These are phyloP conservation scores for Bufo bufo DNA, from an alignment of 2,113 vertebrate species.

Conservation along the genomic window DNA sequence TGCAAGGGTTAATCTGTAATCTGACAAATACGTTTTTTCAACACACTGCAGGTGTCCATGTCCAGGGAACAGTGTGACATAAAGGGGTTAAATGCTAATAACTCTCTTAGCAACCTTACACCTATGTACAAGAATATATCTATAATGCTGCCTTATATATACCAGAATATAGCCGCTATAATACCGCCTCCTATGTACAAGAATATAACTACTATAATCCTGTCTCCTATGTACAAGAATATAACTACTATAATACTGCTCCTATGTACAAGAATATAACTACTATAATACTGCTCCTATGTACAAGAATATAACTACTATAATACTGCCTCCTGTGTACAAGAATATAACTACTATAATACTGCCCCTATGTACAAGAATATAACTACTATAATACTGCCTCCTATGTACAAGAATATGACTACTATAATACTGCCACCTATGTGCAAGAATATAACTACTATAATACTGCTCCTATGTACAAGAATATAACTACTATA, in stretches of 20 bases:
- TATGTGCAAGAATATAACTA: no score
- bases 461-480: neutral
- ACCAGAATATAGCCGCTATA: neutral
- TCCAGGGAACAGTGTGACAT: neutral
- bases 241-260: neutral
- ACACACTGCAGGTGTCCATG: neutral
- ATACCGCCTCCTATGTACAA: neutral
- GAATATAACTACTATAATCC: no score
- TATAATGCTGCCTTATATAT: neutral
- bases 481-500: neutral
- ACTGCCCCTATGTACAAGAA: neutral
- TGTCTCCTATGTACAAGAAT: no score
- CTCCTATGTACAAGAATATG: neutral
- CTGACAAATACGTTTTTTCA: neutral
- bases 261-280: neutral
- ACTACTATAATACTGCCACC: neutral
- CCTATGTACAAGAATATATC: neutral
- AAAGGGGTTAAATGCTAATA: neutral
- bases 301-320: neutral
- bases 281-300: neutral
- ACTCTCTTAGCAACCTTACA: neutral
- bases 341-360: conserved; percentile 13
- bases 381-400: conserved; percentile 19
- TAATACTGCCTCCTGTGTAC: neutral
- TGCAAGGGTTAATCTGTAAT: neutral